These are phyloP conservation scores for Hirundo rustica DNA, from an alignment of 2,797 vertebrate genomes.

Conservation along the genomic window DNA sequence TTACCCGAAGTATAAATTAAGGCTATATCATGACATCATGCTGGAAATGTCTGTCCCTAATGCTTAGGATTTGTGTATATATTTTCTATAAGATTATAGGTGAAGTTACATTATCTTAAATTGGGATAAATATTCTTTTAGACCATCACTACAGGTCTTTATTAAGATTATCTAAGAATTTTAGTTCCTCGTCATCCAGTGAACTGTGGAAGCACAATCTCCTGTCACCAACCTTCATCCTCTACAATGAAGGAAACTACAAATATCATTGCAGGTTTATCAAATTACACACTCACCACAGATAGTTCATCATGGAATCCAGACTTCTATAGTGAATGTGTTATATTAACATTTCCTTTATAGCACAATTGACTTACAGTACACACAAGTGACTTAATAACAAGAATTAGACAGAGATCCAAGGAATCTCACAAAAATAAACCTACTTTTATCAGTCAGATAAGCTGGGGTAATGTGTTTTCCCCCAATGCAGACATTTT, in stretches of 20 bases:
- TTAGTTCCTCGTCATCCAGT: background rate
- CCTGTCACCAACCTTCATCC: background rate
- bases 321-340: background rate
- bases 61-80: background rate
- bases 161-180: background rate
- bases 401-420: background rate
- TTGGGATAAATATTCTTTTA: background rate
- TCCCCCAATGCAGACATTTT: background rate
- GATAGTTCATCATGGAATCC: background rate
- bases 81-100: background rate
- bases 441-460: background rate
- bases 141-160: background rate
- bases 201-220: background rate
- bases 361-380: background rate
- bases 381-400: background rate
- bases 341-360: background rate
- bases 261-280: background rate
- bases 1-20: background rate
- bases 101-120: background rate
- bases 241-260: background rate
- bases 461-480: background rate
- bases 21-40: background rate
- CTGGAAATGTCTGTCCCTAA: background rate
- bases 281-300: background rate
- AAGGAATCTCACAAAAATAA: background rate